Percentiles rank a stretch among this genome's conserved stretches.
phyloP scores from a whole-genome alignment of 2,888 invertebrate species.

The Pediacus dermestoides region DNA sequence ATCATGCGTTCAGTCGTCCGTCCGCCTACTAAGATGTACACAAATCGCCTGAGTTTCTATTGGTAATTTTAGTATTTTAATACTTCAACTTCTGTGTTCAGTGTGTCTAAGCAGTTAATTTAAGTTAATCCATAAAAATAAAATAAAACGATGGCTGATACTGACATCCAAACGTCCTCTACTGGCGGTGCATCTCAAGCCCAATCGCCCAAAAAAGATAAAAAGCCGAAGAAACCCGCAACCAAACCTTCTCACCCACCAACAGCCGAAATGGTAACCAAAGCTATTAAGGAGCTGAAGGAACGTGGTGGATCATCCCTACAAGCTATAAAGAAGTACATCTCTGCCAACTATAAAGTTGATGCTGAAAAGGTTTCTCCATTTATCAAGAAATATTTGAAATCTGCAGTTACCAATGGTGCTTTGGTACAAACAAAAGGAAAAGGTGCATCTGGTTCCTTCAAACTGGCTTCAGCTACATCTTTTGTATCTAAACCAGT shows the following conservation, averaged over 20 bases:
- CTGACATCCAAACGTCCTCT: constrained; percentile 10
- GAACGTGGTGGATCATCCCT: constrained; percentile 58
- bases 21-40: constrained; percentile 2
- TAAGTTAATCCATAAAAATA: too few relatives aligned
- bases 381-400: constrained; percentile 60
- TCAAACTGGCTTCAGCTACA: constrained; percentile 46
- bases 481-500: too few relatives aligned
- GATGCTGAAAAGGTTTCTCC: constrained; percentile 57
- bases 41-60: constrained; percentile 1
- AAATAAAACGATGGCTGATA: constrained; percentile 4
- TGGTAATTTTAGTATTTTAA: too few relatives aligned
- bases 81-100: not conserved
- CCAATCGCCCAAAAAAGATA: constrained; percentile 28
- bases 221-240: constrained; percentile 16
- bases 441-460: constrained; percentile 54
- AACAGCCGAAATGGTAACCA: constrained; percentile 56
- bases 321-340: constrained; percentile 62
- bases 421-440: constrained; percentile 57
- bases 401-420: constrained; percentile 55
- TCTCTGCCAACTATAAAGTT: constrained; percentile 57
- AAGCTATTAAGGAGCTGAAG: constrained; percentile 54
- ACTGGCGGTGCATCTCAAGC: constrained; percentile 7
- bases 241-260: constrained; percentile 47
- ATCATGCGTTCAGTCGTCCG: constrained; percentile 8
- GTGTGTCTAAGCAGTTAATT: too few relatives aligned